phyloP scores from a whole-genome alignment of 2,888 invertebrate genomes.

The Elegia similella region DNA sequence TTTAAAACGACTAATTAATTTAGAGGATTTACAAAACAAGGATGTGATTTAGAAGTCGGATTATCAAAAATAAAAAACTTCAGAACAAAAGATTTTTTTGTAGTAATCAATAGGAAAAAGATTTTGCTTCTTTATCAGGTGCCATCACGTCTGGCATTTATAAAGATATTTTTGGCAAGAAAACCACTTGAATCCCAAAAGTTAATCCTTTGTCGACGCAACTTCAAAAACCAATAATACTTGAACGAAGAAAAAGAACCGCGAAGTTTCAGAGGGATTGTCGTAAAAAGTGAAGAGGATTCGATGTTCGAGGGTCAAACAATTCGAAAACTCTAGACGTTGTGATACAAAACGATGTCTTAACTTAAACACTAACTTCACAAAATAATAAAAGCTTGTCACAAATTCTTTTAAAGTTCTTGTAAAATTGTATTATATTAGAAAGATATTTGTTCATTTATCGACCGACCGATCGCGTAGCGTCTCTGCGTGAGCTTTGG shows the following conservation, averaged over 20 bases:
- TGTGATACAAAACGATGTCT: no score
- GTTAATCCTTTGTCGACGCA: constrained; percentile 1
- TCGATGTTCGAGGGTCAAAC: background rate
- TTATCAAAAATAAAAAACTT: no score
- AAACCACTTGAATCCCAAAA: background rate
- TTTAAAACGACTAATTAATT: background rate
- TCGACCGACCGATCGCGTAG: no score
- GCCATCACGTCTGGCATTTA: background rate
- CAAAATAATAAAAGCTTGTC: no score
- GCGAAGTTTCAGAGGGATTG: background rate
- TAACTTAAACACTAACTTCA: no score
- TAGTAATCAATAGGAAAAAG: no score
- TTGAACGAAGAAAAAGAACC: background rate
- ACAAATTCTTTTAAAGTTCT: no score
- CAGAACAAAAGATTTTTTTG: no score
- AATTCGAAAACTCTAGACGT: constrained; percentile 16
- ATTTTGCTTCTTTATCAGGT: background rate
- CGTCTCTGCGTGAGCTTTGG: no score
- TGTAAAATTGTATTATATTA: no score
- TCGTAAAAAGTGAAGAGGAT: background rate
- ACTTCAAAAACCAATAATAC: constrained; percentile 3
- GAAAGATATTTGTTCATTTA: no score
- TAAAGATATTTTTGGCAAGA: background rate
- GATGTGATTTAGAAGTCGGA: background rate
- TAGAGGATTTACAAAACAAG: background rate